Base-by-base conservation (phyloP, 35 echinoderm and acorn worm species). In the Chiridota heheva region DNA sequence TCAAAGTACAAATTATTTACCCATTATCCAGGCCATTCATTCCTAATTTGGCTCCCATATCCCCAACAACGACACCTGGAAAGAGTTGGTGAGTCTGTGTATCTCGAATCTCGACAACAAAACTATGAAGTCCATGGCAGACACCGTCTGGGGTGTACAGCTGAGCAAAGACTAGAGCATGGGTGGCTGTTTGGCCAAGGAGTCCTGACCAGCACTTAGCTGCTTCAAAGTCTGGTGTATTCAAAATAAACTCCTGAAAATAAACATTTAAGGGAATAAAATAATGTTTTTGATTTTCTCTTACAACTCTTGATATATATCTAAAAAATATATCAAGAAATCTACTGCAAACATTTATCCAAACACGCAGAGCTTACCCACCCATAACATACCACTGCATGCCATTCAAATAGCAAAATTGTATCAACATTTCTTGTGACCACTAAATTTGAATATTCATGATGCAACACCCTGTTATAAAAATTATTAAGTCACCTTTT, bases 221-320 rank as follows among this genome's bases (percentile, higher is more conserved):
- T 10, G 63, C 63, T 66, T 66, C 63, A 66, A 66, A 66, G 40
- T 66, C 63, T 7, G 63, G 63, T 66, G 63, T 66, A 37, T 66
- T 66, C 7, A 66, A 36, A n/a, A 66, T 37, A 32, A 66, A 66
- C 30, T 66, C 63, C 63, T 66, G 30, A 15, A 55, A 55, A 25
- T 27, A 4, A 37, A 32, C 32, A 2, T n/a, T n/a, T n/a, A n/a
- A n/a, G n/a, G n/a, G n/a, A n/a, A n/a, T n/a, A n/a, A n/a, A n/a
- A n/a, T n/a, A n/a, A n/a, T n/a, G n/a, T n/a, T n/a, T n/a, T n/a
- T n/a, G n/a, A n/a, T n/a, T n/a, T n/a, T n/a, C n/a, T n/a, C n/a
- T n/a, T n/a, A n/a, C n/a, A n/a, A n/a, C n/a, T n/a, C n/a, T n/a
- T n/a, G n/a, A n/a, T n/a, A n/a, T n/a, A n/a, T n/a, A n/a, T n/a